Evolutionary conservation across 1,140 invertebrate genomes (phyloP), one percentile per base, ranked within the genome.

Genomic region (Coboldia fuscipes): DNA sequence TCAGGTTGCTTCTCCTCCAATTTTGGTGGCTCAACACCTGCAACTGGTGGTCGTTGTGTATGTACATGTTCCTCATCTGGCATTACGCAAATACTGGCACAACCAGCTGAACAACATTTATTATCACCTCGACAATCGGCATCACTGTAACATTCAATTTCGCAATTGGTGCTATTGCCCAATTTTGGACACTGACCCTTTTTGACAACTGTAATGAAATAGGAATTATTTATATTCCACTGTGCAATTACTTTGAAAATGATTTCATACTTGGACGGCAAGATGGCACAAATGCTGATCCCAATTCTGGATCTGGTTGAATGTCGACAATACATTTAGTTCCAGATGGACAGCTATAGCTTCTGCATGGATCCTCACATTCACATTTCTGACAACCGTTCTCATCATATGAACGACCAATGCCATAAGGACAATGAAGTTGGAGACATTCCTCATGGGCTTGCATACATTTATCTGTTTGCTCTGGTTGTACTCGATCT

Each of bases 61-160:
- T 46, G 50, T 3, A 46, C 45, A 3, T 39, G 36, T 16, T 28
- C 35, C 26, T 42, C 33, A 15, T 53, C 54, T 9, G 79, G 76
- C 39, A 55, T 60, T 0, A 78, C 48, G 46, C 84, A 89, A 5
- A 70, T 60, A 14, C 61, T 61, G 6, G 73, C 73, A 46, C 85
- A 89, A 23, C 75, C 79, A 42, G 69, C 75, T 33, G 56, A 57
- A 48, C 85, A 92, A 55, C 85, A 90, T 51, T 90, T 90, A 41
- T 65, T 61, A 6, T 71, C 66, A 17, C 65, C 68, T 4, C 63
- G 46, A 53, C 85, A 92, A 42, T 89, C 80, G 0, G 78, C 75
- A 51, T 92, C 85, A n/a, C 66, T 69, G 31, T 63, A 55, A 49
- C 85, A 90, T 47, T 82, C 72, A 12, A 60, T 53, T 8, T 65